A percentile compares a stretch with the other conserved stretches of the same genome.
Conservation (phyloP, 37 sponge, comb jelly and placozoan species). For the Amphimedon queenslandica region DNA sequence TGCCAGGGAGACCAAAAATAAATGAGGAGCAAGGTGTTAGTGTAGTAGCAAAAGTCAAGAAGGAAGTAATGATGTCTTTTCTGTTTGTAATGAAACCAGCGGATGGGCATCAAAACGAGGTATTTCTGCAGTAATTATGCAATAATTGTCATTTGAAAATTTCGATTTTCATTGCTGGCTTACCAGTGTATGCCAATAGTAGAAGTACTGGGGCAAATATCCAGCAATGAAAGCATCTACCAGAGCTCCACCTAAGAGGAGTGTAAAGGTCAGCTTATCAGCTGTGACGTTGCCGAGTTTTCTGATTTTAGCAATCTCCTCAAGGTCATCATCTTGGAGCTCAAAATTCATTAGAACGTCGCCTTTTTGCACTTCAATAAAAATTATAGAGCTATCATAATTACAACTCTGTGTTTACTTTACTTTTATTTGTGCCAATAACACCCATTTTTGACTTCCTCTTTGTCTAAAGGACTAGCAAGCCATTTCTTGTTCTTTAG, state of each 20-base stretch:
- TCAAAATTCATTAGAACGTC: too few species aligned
- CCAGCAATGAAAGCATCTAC: constrained; percentile 34
- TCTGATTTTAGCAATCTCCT: constrained; percentile 12
- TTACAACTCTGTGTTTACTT: too few species aligned
- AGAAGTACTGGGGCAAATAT: constrained; percentile 40
- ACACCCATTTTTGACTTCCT: too few species aligned
- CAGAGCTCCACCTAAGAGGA: constrained; percentile 16
- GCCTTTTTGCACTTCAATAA: too few species aligned
- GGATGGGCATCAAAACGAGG: constrained; percentile 27
- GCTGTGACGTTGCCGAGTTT: constrained; percentile 13
- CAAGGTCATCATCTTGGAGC: constrained; percentile 9
- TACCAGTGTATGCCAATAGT: constrained; percentile 44
- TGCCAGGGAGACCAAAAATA: constrained; percentile 36
- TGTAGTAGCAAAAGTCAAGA: constrained; percentile 74
- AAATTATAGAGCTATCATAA: too few species aligned
- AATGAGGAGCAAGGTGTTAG: constrained; percentile 39
- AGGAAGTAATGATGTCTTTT: constrained; percentile 47
- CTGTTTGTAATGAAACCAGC: constrained; percentile 56
- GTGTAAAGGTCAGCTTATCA: constrained; percentile 46
- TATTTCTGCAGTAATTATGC: constrained; percentile 39
- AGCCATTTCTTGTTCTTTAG: too few species aligned
- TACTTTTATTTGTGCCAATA: too few species aligned
- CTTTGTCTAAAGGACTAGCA: too few species aligned
- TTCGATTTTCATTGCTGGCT: too few species aligned
- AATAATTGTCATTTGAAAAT: too few species aligned